Percentiles rank a stretch among this genome's conserved stretches.
Conservation (phyloP, 2,113 vertebrate species). For the Vanacampus margaritifer region DNA sequence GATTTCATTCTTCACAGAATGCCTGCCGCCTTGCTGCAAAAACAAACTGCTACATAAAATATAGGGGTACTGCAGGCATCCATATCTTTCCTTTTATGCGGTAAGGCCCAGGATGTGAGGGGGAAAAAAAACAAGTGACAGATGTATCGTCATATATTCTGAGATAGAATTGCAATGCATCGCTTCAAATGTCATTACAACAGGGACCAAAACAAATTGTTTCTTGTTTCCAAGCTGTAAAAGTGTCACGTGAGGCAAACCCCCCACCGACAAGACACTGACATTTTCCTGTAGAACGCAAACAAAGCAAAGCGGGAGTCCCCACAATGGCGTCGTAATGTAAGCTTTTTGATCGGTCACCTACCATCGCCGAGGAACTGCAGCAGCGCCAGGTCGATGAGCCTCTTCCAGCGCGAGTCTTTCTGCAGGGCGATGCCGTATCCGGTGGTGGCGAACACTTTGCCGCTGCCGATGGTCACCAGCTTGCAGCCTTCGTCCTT, state of each 20-base stretch:
- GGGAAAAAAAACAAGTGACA: not conserved
- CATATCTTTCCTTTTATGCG: not conserved
- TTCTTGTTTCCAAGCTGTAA: not conserved
- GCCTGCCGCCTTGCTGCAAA: slow-evolving; percentile 40
- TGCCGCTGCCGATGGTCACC: slow-evolving; percentile 96
- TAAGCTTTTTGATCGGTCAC: slow-evolving; percentile 5
- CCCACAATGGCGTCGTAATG: not conserved
- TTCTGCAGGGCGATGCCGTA: slow-evolving; percentile 97
- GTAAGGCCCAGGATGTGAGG: not conserved
- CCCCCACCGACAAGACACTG: not conserved
- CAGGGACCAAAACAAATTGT: too few species aligned
- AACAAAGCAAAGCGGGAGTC: not conserved
- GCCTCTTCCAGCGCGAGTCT: slow-evolving; percentile 90
- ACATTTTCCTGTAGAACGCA: not conserved
- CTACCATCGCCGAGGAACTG: slow-evolving; percentile 96
- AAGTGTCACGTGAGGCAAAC: not conserved
- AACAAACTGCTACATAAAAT: slow-evolving; percentile 18
- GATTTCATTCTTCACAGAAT: slow-evolving; percentile 61
- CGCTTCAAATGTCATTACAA: not conserved
- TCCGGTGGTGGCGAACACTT: slow-evolving; percentile 96
- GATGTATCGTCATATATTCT: not conserved
- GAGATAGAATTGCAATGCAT: not conserved
- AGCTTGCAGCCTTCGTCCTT: slow-evolving; percentile 97
- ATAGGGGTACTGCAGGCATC: not conserved
- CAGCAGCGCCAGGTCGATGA: slow-evolving; percentile 90